Conservation (phyloP, 1,140 invertebrate genomes). For the Prorops nasuta region DNA sequence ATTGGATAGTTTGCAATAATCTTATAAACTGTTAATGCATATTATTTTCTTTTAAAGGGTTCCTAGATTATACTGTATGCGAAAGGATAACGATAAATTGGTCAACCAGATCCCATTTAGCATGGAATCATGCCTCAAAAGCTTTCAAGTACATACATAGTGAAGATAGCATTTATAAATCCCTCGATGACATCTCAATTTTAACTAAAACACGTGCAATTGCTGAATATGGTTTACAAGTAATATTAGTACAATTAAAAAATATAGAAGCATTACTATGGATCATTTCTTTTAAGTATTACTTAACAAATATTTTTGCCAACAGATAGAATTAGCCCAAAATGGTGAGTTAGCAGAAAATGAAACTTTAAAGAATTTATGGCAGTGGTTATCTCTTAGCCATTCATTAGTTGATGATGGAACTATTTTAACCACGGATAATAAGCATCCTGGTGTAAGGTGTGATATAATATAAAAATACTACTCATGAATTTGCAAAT, state of each 20-base stretch:
- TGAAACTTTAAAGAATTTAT: slow-evolving; percentile 65
- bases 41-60: slow-evolving; percentile 45
- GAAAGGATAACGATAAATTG: slow-evolving; percentile 82
- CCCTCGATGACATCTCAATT: slow-evolving; percentile 70
- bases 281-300: background rate
- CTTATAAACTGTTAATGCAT: background rate
- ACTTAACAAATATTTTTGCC: slow-evolving; percentile 11
- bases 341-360: slow-evolving; percentile 70
- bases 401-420: slow-evolving; percentile 68
- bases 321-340: slow-evolving; percentile 47
- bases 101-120: slow-evolving; percentile 68
- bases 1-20: background rate
- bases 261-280: slow-evolving; percentile 2
- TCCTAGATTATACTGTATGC: slow-evolving; percentile 73
- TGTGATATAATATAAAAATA: slow-evolving; percentile 9
- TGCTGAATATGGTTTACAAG: slow-evolving; percentile 76
- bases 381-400: slow-evolving; percentile 76
- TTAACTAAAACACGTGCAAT: slow-evolving; percentile 71
- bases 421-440: slow-evolving; percentile 58
- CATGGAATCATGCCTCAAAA: slow-evolving; percentile 73
- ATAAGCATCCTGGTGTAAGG: slow-evolving; percentile 71
- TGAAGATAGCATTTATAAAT: slow-evolving; percentile 58
- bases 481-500: too few relatives aligned
- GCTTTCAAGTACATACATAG: slow-evolving; percentile 63
- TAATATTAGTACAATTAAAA: slow-evolving; percentile 36